These are phyloP conservation scores for Amaurobius ferox DNA, from an alignment of 2,888 invertebrate genomes.

Conservation along the genomic window DNA sequence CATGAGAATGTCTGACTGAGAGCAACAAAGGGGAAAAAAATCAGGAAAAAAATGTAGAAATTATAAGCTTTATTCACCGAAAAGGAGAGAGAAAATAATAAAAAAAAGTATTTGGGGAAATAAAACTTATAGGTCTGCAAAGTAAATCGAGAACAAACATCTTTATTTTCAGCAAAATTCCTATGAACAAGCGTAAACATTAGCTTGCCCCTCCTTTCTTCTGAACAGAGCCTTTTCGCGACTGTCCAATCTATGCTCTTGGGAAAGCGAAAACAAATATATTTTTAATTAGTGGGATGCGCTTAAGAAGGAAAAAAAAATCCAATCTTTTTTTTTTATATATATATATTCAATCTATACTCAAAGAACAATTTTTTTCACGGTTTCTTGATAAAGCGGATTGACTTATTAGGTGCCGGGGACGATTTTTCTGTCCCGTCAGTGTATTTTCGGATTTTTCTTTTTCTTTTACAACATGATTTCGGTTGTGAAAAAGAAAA, in stretches of 20 bases:
- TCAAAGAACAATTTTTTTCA: not conserved
- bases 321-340: not conserved
- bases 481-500: not conserved
- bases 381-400: not conserved
- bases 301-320: slow-evolving; percentile 2
- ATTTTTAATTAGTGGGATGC: slow-evolving; percentile 43
- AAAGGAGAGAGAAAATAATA: not conserved
- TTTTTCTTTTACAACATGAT: not conserved
- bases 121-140: no score
- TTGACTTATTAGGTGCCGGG: not conserved
- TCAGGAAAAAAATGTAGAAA: no score
- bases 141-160: no score
- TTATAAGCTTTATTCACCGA: not conserved
- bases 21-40: no score
- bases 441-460: not conserved
- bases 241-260: not conserved
- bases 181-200: not conserved
- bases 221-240: not conserved
- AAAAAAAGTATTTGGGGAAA: not conserved
- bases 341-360: not conserved
- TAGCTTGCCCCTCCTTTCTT: not conserved
- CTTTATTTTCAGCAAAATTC: no score
- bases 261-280: slow-evolving; percentile 30
- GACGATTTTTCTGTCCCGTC: not conserved
- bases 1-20: no score